Conservation (phyloP, 2,888 invertebrate species). For the Mellilla xanthometata region DNA sequence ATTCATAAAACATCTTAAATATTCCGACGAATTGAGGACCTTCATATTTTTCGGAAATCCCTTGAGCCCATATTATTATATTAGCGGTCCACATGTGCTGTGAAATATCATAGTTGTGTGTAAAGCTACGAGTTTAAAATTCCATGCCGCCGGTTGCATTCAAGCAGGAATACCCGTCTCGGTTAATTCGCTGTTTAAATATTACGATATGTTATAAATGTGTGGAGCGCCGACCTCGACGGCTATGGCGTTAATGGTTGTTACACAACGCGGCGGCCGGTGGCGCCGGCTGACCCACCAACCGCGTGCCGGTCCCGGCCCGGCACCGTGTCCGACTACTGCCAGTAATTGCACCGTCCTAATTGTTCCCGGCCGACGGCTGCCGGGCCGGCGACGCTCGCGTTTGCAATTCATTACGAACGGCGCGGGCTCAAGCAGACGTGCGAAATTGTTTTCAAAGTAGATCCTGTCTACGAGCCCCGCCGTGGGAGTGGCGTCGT, state of each 20-base stretch:
- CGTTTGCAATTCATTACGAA: slow-evolving; percentile 70
- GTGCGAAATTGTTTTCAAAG: slow-evolving; percentile 71
- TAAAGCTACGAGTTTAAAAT: slow-evolving; percentile 14
- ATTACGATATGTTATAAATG: slow-evolving; percentile 45
- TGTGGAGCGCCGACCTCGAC: slow-evolving; percentile 74
- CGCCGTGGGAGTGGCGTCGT: slow-evolving; percentile 53
- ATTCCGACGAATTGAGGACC: too few relatives aligned
- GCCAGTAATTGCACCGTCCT: slow-evolving; percentile 76
- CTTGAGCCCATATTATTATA: too few relatives aligned
- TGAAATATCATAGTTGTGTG: background rate
- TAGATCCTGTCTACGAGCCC: slow-evolving; percentile 61
- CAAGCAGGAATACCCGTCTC: slow-evolving; percentile 37
- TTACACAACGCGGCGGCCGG: slow-evolving; percentile 65
- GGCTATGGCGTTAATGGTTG: slow-evolving; percentile 58
- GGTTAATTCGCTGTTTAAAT: slow-evolving; percentile 40
- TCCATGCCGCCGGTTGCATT: slow-evolving; percentile 12
- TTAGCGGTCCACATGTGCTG: too few relatives aligned
- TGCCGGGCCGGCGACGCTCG: slow-evolving; percentile 53
- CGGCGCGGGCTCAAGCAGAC: slow-evolving; percentile 45
- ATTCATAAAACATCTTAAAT: too few relatives aligned
- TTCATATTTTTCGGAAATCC: too few relatives aligned
- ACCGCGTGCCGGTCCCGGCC: slow-evolving; percentile 52
- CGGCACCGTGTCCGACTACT: slow-evolving; percentile 44
- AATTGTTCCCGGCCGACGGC: slow-evolving; percentile 63
- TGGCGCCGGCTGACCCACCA: slow-evolving; percentile 80